Evolutionary conservation across 1,140 invertebrate species (phyloP).

Genomic region (Rhizoglyphus robini): DNA sequence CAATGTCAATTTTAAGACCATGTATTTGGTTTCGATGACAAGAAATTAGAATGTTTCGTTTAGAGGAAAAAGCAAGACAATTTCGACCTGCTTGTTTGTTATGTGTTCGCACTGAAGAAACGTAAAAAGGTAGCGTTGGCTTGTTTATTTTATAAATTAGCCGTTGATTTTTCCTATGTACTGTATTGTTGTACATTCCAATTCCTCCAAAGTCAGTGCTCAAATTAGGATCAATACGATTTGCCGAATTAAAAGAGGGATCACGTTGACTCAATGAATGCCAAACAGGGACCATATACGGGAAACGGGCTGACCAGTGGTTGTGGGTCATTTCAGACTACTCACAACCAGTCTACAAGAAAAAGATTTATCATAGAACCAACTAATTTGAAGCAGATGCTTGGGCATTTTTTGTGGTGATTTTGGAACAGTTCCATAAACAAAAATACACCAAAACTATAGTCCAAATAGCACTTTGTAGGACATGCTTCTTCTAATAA

Average conservation of each 20-base stretch:
- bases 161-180: background rate
- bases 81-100: background rate
- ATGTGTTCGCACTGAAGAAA: background rate
- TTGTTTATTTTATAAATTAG: background rate
- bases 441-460: too few relatives aligned
- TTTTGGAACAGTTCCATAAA: too few relatives aligned
- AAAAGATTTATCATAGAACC: too few relatives aligned
- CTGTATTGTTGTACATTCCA: background rate
- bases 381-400: too few relatives aligned
- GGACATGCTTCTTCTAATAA: too few relatives aligned
- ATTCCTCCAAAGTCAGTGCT: background rate
- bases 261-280: background rate
- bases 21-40: background rate
- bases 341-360: too few relatives aligned
- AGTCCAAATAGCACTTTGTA: too few relatives aligned
- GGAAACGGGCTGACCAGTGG: background rate
- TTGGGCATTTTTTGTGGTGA: too few relatives aligned
- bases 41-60: background rate
- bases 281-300: constrained; percentile 4
- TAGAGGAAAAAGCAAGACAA: background rate
- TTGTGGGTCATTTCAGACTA: too few relatives aligned
- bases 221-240: background rate
- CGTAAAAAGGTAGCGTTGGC: constrained; percentile 8
- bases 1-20: background rate
- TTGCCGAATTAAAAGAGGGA: background rate